phyloP scores from a whole-genome alignment of 2,797 vertebrate genomes.

The Sciurus vulgaris region DNA sequence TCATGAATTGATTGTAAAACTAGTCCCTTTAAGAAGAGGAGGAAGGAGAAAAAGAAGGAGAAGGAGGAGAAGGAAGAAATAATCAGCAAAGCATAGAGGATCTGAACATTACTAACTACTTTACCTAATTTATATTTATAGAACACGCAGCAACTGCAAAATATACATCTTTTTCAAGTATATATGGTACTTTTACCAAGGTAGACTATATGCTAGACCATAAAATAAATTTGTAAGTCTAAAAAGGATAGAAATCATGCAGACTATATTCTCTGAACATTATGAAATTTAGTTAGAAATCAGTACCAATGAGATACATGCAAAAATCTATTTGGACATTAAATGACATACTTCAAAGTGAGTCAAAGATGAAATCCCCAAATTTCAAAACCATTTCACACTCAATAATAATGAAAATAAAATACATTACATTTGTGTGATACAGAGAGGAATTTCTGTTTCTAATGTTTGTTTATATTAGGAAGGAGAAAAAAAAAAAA shows the following conservation, averaged over 20 bases:
- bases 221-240: slow-evolving; percentile 9
- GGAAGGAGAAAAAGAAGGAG: no score
- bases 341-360: not conserved
- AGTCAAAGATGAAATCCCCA: not conserved
- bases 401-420: not conserved
- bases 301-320: not conserved
- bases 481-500: not conserved
- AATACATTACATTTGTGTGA: not conserved
- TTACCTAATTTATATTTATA: not conserved
- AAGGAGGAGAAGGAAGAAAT: no score
- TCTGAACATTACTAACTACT: not conserved
- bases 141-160: not conserved
- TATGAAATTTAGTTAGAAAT: slow-evolving; percentile 28
- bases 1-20: slow-evolving; percentile 5
- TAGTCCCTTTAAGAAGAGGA: not conserved
- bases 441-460: not conserved
- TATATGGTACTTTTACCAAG: not conserved
- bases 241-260: not conserved
- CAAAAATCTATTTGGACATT: not conserved
- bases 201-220: not conserved
- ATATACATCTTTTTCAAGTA: not conserved
- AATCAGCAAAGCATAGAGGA: not conserved
- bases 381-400: slow-evolving; percentile 6
- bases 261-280: not conserved
- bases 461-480: not conserved